Percentiles rank a stretch among this genome's conserved stretches.
phyloP scores from a whole-genome alignment of 2,797 vertebrate genomes.

The Anisognathus igniventris region DNA sequence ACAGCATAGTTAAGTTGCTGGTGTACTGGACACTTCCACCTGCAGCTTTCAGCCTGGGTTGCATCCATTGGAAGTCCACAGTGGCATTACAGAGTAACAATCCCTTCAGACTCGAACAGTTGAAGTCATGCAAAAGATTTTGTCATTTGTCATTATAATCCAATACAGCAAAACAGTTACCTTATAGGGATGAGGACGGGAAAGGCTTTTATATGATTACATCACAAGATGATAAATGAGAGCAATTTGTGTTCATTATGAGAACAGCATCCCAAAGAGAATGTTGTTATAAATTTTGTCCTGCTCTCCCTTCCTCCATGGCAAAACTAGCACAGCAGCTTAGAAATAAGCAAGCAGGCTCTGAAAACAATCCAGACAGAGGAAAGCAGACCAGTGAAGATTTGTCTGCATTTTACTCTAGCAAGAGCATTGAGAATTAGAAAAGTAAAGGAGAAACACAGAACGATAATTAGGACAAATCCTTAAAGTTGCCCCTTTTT shows the following conservation, averaged over 20 bases:
- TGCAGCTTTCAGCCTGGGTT: background rate
- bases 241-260: slow-evolving; percentile 74
- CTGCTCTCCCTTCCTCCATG: slow-evolving; percentile 20
- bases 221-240: slow-evolving; percentile 74
- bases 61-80: background rate
- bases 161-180: slow-evolving; percentile 66
- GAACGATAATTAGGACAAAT: background rate
- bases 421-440: background rate
- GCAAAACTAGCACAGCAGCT: slow-evolving; percentile 42
- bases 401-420: slow-evolving; percentile 15
- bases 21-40: background rate
- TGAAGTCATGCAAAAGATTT: slow-evolving; percentile 63
- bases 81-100: background rate
- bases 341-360: slow-evolving; percentile 41
- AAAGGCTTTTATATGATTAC: slow-evolving; percentile 73
- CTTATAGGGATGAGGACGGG: slow-evolving; percentile 64
- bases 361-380: slow-evolving; percentile 26
- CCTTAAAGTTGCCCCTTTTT: background rate
- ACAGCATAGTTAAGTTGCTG: background rate
- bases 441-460: background rate
- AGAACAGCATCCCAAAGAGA: slow-evolving; percentile 69
- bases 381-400: slow-evolving; percentile 44
- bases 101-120: slow-evolving; percentile 46
- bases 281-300: slow-evolving; percentile 66
- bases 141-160: slow-evolving; percentile 72